Percentiles rank a stretch among this genome's conserved stretches.
These are phyloP conservation scores for Cossypha caffra DNA, from an alignment of 2,797 vertebrate species.

Conservation along the genomic window DNA sequence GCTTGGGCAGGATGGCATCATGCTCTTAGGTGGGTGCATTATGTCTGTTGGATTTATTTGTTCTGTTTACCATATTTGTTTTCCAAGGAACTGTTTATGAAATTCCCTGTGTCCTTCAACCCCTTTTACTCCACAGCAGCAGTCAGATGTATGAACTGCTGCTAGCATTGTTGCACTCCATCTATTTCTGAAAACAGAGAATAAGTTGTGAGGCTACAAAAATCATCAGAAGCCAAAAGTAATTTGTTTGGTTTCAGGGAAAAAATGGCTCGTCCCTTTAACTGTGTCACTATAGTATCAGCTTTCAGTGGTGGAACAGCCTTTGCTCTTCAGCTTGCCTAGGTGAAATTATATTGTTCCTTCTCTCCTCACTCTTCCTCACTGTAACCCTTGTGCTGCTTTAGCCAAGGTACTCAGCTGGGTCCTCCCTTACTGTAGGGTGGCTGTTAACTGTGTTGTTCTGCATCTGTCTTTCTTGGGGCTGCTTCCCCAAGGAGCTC, in stretches of 20 bases:
- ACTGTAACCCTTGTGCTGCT: neutral
- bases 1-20: accelerated
- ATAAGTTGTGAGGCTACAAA: neutral
- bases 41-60: neutral
- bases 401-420: neutral
- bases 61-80: neutral
- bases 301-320: neutral
- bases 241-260: neutral
- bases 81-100: neutral
- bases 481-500: neutral
- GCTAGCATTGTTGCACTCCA: neutral
- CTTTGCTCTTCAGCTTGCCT: neutral
- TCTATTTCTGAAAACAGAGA: neutral
- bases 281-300: neutral
- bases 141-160: neutral
- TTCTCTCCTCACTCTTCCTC: neutral
- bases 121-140: neutral
- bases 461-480: neutral
- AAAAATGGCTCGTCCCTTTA: neutral
- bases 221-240: neutral
- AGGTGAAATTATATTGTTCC: neutral
- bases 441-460: neutral
- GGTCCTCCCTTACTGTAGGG: neutral
- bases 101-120: neutral
- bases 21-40: neutral